phyloP scores from a whole-genome alignment of 2,113 vertebrate genomes.

The Rostratula benghalensis region DNA sequence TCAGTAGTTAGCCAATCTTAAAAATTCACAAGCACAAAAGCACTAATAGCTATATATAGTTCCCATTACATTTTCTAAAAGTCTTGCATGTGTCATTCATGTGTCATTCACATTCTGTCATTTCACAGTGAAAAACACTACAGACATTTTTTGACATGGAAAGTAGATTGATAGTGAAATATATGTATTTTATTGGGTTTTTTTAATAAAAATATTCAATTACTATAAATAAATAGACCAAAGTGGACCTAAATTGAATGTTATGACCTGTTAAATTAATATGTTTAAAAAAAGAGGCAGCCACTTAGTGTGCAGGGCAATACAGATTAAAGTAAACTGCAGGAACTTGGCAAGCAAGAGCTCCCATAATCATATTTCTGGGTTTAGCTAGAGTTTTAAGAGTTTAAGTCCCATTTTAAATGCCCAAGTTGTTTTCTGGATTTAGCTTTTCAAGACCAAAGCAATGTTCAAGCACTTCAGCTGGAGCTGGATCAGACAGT shows the following conservation, averaged over 20 bases:
- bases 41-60: neutral
- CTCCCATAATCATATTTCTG: neutral
- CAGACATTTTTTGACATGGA: neutral
- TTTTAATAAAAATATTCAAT: neutral
- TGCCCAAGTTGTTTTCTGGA: neutral
- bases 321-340: neutral
- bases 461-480: neutral
- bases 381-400: neutral
- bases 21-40: neutral
- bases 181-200: neutral
- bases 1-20: neutral
- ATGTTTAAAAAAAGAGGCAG: neutral
- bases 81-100: neutral
- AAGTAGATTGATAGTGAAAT: neutral
- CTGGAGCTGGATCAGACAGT: neutral
- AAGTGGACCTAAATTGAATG: neutral
- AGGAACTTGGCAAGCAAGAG: neutral
- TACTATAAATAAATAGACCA: neutral
- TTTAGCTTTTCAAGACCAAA: neutral
- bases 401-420: neutral
- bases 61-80: neutral
- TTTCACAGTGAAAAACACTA: neutral
- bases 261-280: neutral
- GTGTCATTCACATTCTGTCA: too few species aligned
- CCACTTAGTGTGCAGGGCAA: neutral